phyloP scores from a whole-genome alignment of 2,888 invertebrate species.

The Andrena marginata region DNA sequence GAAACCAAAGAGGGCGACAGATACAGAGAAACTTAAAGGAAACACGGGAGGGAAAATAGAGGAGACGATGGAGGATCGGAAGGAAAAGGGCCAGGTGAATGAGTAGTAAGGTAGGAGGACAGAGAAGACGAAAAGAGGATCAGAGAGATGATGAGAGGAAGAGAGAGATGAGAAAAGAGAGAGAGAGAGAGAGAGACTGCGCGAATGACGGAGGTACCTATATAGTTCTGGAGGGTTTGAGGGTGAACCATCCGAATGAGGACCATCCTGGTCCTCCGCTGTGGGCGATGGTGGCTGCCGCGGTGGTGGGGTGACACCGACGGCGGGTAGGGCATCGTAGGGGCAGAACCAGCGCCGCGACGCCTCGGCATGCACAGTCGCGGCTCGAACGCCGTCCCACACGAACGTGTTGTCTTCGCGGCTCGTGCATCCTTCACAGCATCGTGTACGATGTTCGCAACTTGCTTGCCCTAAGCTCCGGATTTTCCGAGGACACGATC shows the following conservation, averaged over 20 bases:
- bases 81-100: constrained; percentile 15
- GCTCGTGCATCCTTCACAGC: constrained; percentile 57
- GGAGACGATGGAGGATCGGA: constrained; percentile 5
- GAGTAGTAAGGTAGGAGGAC: constrained; percentile 4
- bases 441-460: constrained; percentile 59
- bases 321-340: constrained; percentile 80
- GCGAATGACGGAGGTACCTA: constrained; percentile 59
- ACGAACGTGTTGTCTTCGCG: constrained; percentile 74
- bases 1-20: not conserved
- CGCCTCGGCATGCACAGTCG: constrained; percentile 83
- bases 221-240: constrained; percentile 64
- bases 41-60: constrained; percentile 10
- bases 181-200: constrained; percentile 52
- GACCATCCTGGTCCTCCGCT: constrained; percentile 65
- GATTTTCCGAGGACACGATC: not conserved
- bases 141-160: not conserved
- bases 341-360: constrained; percentile 84
- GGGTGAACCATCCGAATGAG: constrained; percentile 73
- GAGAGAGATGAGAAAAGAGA: not conserved
- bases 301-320: constrained; percentile 69
- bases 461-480: constrained; percentile 2
- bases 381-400: constrained; percentile 83
- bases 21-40: constrained; percentile 27
- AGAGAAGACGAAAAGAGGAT: constrained; percentile 18
- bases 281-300: constrained; percentile 65